Conservation (phyloP, 2,113 vertebrate species). For the Rhabdomys dilectus region DNA sequence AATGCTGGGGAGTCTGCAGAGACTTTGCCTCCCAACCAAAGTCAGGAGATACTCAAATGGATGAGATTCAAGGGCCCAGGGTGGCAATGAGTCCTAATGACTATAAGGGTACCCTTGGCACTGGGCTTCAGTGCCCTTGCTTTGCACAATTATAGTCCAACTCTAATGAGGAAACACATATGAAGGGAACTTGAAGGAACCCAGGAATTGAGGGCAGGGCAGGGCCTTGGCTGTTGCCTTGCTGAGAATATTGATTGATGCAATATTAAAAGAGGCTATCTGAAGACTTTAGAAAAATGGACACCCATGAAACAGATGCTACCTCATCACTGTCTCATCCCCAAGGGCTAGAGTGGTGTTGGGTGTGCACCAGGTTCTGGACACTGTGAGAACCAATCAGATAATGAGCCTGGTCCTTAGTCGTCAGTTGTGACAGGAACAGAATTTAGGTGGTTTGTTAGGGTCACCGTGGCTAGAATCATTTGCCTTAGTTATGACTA, state of each 20-base stretch:
- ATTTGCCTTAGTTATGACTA: slow-evolving; percentile 19
- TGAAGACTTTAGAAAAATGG: neutral
- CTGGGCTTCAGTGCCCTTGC: neutral
- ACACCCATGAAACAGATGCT: neutral
- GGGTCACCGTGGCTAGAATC: neutral
- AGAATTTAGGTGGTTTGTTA: neutral
- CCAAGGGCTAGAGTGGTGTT: neutral
- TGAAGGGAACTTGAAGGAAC: neutral
- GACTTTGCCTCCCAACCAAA: neutral
- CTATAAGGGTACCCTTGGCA: neutral
- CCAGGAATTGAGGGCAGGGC: neutral
- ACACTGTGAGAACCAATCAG: neutral
- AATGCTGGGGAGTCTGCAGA: neutral
- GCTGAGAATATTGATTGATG: neutral
- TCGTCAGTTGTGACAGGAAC: neutral
- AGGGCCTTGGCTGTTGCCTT: neutral
- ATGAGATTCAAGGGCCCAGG: neutral
- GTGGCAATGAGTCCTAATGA: too few species aligned
- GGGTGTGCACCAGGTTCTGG: neutral
- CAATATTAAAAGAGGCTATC: neutral
- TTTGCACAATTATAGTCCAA: neutral
- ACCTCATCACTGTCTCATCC: neutral
- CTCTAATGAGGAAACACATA: neutral
- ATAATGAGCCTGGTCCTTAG: neutral
- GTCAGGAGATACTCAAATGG: neutral